These are phyloP conservation scores for Dorcus hopei DNA, from an alignment of 2,888 invertebrate species.

Conservation along the genomic window DNA sequence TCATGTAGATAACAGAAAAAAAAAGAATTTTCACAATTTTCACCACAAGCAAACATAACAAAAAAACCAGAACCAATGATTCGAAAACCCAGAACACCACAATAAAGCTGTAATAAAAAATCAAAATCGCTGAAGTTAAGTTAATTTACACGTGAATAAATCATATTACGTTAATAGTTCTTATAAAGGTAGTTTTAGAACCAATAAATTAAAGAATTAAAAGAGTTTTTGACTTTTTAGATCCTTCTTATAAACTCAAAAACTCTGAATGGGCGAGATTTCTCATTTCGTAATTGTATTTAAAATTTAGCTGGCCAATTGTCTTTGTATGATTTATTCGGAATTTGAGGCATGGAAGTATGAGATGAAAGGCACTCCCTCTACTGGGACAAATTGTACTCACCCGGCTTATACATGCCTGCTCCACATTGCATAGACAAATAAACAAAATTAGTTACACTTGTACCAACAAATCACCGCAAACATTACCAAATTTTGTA, in stretches of 20 bases:
- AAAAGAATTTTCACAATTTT: no score
- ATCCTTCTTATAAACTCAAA: neutral
- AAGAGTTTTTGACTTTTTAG: neutral
- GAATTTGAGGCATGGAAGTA: conserved; percentile 11
- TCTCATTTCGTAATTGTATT: neutral
- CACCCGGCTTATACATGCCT: conserved; percentile 47
- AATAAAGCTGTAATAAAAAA: conserved; percentile 2
- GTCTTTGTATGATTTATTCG: conserved; percentile 16
- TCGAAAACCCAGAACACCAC: neutral
- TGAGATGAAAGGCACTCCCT: conserved; percentile 20
- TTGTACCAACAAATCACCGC: neutral
- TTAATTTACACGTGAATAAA: conserved; percentile 7
- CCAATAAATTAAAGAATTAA: no score
- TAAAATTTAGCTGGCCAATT: neutral
- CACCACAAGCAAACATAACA: no score
- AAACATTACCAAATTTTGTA: neutral
- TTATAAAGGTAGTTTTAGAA: no score
- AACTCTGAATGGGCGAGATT: neutral
- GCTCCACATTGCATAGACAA: conserved; percentile 40
- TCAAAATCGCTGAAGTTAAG: neutral
- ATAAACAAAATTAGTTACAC: conserved; percentile 37
- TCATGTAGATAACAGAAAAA: no score
- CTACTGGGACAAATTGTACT: conserved; percentile 33
- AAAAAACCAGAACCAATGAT: conserved; percentile 3
- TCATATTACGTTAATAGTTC: neutral